Evolutionary conservation across 1,140 invertebrate species (phyloP).

Genomic region (Globodera rostochiensis): DNA sequence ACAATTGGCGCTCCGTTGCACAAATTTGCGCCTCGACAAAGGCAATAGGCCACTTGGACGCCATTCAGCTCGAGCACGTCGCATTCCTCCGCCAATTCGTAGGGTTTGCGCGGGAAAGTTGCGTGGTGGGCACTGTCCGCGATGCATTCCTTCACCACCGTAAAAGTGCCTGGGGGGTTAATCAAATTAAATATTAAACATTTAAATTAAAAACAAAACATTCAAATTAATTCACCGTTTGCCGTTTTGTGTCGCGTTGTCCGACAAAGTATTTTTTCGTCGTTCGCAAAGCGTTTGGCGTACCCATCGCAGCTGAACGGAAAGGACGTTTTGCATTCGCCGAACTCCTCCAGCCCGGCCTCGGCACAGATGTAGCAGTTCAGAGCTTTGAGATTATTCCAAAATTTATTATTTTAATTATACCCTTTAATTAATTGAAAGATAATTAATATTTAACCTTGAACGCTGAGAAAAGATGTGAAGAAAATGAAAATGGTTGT

Average conservation of each 20-base stretch:
- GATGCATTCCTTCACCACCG: conserved; percentile 60
- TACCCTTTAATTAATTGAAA: background rate
- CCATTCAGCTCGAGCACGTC: conserved; percentile 54
- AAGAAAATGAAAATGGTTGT: background rate
- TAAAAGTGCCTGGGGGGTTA: conserved; percentile 50
- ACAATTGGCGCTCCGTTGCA: conserved; percentile 52
- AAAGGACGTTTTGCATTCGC: conserved; percentile 54
- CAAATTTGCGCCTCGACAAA: conserved; percentile 39
- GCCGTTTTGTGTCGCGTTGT: conserved; percentile 43
- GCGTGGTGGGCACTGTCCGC: conserved; percentile 55
- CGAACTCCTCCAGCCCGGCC: conserved; percentile 45
- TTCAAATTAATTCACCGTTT: conserved; percentile 25
- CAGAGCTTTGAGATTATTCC: conserved; percentile 20
- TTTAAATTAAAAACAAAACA: no score
- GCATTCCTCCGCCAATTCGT: conserved; percentile 54
- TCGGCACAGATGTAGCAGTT: conserved; percentile 55
- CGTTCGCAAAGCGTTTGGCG: conserved; percentile 37
- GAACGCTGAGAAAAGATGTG: background rate
- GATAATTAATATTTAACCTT: background rate
- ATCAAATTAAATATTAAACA: background rate
- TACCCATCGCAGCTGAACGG: conserved; percentile 52
- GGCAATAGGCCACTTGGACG: conserved; percentile 56
- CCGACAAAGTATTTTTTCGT: conserved; percentile 50
- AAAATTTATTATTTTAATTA: background rate
- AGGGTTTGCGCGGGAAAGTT: conserved; percentile 54